Conservation (phyloP, 1,140 invertebrate species). For the Drosophila azteca region DNA sequence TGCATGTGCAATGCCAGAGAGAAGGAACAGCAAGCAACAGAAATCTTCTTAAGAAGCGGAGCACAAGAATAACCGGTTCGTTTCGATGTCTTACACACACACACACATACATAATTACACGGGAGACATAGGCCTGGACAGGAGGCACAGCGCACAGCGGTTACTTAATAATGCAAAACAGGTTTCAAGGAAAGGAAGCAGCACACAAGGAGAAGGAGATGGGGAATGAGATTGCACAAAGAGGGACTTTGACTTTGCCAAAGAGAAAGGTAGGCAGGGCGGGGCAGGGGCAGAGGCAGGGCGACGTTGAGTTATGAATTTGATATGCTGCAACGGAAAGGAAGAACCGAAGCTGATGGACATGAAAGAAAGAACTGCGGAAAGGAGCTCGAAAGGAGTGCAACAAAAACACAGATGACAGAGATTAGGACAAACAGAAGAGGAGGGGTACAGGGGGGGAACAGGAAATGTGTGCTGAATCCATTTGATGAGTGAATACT, state of each 20-base stretch:
- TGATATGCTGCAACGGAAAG: slow-evolving; percentile 57
- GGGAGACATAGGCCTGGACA: too few species aligned
- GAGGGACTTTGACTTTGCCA: slow-evolving; percentile 36
- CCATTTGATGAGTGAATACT: slow-evolving; percentile 59
- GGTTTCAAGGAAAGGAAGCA: slow-evolving; percentile 43
- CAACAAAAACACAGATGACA: slow-evolving; percentile 33
- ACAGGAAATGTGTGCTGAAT: slow-evolving; percentile 69
- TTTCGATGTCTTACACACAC: slow-evolving; percentile 29
- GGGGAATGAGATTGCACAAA: too few species aligned
- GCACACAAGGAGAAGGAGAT: slow-evolving; percentile 27
- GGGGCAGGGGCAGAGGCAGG: background rate
- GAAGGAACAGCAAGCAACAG: slow-evolving; percentile 20
- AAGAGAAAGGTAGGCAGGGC: slow-evolving; percentile 40
- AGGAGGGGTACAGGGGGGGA: slow-evolving; percentile 36
- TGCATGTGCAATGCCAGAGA: slow-evolving; percentile 31
- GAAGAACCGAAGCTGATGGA: slow-evolving; percentile 1
- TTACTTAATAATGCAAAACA: slow-evolving; percentile 79
- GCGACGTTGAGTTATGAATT: slow-evolving; percentile 55
- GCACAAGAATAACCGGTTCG: slow-evolving; percentile 57
- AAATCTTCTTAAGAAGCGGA: slow-evolving; percentile 33
- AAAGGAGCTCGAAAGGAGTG: slow-evolving; percentile 11
- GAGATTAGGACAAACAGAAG: slow-evolving; percentile 38
- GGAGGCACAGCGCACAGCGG: slow-evolving; percentile 34
- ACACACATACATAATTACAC: background rate
- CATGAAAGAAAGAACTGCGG: background rate